Base-by-base conservation (phyloP, 2,797 vertebrate genomes). In the Amphiprion clarkii region DNA sequence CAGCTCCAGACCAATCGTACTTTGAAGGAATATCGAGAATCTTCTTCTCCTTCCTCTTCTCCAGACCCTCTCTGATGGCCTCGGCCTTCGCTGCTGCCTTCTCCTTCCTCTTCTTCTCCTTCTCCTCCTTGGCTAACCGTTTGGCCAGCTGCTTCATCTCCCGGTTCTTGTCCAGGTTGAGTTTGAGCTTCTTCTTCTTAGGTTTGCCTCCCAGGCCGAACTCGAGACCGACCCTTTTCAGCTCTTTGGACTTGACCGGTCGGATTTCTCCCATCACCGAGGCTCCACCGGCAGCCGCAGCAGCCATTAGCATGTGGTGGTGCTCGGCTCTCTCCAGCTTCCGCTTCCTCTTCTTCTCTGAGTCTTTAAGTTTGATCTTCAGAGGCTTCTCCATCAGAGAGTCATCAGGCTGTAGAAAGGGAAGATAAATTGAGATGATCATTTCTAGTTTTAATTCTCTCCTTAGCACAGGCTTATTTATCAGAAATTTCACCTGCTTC, bases 1-100 rank as follows among this genome's bases (percentile, higher is more conserved):
- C 98, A 0, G 98, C 98, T 40, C 98, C 98, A 0, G 98, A 99
- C 98, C 98, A 99, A 89, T 99, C 98, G 0, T 99, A 99, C 84
- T 99, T 99, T 0, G 98, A 99, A 21, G 98, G 98, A 79, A 99
- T 99, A 90, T 99, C 98, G 29, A 99, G 93, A 64, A 98, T 95
- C 85, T 99, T 99, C 91, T 96, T 98, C 92, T 99, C 97, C 87
- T 97, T 96, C 84, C 97, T 97, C 62, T 97, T 98, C 89, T 99
- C 98, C 48, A 95, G 89, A 23, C 92, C 95, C 17, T 99, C 97
- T 78, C 97, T 96, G 67, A 94, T 80, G 63, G 96, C 94, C 63
- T 99, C 97, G 0, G 95, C 96, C 89, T 97, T 99, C 7, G 95
- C 95, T 0, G 95, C 93, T 0, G 96, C 96, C 76, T 97, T 99